A percentile compares a stretch with the other conserved stretches of the same genome.
phyloP scores from a whole-genome alignment of 2,888 invertebrate species.

The Neocrepidodera transversa region DNA sequence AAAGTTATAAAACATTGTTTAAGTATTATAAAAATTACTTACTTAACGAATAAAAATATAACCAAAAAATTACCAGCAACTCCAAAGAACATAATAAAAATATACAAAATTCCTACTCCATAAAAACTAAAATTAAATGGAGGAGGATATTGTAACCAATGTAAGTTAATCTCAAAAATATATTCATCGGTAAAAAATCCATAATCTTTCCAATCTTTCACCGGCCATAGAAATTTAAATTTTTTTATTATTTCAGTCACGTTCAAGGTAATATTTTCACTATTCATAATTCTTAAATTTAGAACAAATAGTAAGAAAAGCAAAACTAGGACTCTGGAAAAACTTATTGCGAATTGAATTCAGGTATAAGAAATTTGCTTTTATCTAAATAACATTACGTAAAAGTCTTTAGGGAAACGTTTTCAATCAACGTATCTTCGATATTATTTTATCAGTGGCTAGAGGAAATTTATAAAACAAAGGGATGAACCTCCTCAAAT shows the following conservation, averaged over 20 bases:
- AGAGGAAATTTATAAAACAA: too few species aligned
- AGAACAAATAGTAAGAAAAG: background rate
- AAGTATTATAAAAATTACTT: constrained; percentile 57
- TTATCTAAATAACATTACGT: constrained; percentile 1
- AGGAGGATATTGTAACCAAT: constrained; percentile 76
- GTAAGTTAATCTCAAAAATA: constrained; percentile 69
- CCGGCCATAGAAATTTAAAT: constrained; percentile 55
- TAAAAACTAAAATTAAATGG: constrained; percentile 67
- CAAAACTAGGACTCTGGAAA: too few species aligned
- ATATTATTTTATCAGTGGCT: too few species aligned
- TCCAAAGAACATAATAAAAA: constrained; percentile 71
- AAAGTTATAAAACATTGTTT: background rate
- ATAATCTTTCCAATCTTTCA: constrained; percentile 62
- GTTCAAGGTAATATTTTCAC: background rate
- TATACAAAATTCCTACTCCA: constrained; percentile 68
- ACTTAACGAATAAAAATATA: constrained; percentile 76
- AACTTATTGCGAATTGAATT: too few species aligned
- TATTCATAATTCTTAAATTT: background rate
- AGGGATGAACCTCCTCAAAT: too few species aligned
- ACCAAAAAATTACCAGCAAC: constrained; percentile 75
- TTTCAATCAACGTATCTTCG: background rate
- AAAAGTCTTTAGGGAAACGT: constrained; percentile 22
- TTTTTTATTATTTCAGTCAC: constrained; percentile 35
- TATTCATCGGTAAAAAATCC: constrained; percentile 68
- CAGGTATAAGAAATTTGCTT: too few species aligned